Conservation (phyloP, 2,797 vertebrate species). For the Hippoglossus hippoglossus region DNA sequence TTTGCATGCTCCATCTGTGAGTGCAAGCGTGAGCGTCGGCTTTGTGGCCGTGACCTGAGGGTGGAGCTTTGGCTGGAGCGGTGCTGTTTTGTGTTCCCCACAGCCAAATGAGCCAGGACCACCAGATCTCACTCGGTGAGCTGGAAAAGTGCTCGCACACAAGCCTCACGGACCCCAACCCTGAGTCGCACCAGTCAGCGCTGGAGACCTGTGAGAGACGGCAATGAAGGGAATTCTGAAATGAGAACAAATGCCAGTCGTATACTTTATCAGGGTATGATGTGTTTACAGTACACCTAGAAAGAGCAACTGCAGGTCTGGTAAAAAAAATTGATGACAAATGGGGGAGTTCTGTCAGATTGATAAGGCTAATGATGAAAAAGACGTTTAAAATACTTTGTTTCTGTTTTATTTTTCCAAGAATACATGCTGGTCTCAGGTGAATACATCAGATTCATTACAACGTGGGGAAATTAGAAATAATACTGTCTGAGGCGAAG, state of each 20-base stretch:
- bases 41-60: conserved; percentile 33
- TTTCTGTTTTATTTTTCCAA: no score
- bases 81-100: conserved; percentile 48
- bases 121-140: conserved; percentile 54
- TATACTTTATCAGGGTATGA: neutral
- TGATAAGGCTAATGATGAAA: neutral
- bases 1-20: conserved; percentile 38
- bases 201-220: neutral
- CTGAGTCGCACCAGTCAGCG: neutral
- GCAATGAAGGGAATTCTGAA: conserved; percentile 1
- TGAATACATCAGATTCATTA: no score
- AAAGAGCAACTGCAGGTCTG: neutral
- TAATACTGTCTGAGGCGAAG: no score
- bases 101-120: conserved; percentile 61
- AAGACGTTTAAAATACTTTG: no score
- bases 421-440: no score
- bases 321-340: neutral
- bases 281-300: neutral
- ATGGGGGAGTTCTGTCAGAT: conserved; percentile 9
- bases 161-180: conserved; percentile 27
- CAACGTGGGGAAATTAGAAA: no score
- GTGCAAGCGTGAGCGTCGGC: conserved; percentile 7
- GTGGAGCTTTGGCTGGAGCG: conserved; percentile 39
- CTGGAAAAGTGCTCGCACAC: conserved; percentile 49
- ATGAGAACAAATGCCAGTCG: neutral